phyloP scores from a whole-genome alignment of 2,797 vertebrate genomes.

The Dipus sagitta region DNA sequence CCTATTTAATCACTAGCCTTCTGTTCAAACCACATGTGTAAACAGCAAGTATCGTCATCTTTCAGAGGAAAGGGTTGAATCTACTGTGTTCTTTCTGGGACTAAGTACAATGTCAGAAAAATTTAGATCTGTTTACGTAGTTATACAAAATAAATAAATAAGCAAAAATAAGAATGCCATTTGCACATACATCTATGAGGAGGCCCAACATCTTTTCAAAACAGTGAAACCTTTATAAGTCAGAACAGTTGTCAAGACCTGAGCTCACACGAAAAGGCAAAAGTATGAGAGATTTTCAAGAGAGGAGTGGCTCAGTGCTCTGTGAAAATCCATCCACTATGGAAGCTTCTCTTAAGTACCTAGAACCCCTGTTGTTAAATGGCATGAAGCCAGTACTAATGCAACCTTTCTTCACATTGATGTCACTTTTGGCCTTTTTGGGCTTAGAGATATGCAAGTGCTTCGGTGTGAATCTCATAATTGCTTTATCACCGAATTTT shows the following conservation, averaged over 20 bases:
- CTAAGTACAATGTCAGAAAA: constrained; percentile 21
- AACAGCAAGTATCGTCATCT: constrained; percentile 52
- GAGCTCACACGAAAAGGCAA: constrained; percentile 12
- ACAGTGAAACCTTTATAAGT: not conserved
- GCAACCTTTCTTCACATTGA: constrained; percentile 24
- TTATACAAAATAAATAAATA: constrained; percentile 46
- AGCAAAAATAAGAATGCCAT: not conserved
- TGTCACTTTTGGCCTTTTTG: constrained; percentile 26
- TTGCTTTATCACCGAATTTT: constrained; percentile 3
- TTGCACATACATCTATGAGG: not conserved
- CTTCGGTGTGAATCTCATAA: constrained; percentile 31
- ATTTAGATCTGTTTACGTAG: not conserved
- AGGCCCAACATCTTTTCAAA: not conserved
- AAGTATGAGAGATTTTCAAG: constrained; percentile 25
- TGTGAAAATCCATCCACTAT: not conserved
- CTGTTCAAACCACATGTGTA: constrained; percentile 16
- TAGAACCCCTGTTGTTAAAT: constrained; percentile 34
- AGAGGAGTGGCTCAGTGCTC: not conserved
- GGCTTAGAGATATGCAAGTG: constrained; percentile 35
- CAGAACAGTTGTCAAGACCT: constrained; percentile 5
- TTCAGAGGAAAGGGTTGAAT: constrained; percentile 35
- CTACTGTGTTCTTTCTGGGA: not conserved
- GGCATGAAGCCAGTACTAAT: not conserved
- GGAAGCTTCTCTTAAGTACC: not conserved
- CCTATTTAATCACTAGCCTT: constrained; percentile 45